These are phyloP conservation scores for Philotrypesis tridentata DNA, from an alignment of 1,140 invertebrate genomes.

Conservation along the genomic window DNA sequence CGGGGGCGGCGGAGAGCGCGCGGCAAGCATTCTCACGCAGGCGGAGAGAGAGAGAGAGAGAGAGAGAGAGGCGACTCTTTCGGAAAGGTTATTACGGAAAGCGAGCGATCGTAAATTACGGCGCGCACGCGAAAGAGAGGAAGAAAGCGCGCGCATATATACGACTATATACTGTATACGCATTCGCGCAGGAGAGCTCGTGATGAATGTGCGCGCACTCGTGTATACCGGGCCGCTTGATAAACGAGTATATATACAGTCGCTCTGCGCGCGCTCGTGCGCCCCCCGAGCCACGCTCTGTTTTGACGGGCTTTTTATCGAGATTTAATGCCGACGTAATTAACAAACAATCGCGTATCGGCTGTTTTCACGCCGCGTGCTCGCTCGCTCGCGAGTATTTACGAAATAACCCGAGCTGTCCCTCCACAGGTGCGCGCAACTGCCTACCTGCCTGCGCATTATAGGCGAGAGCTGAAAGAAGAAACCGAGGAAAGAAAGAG, in stretches of 20 bases:
- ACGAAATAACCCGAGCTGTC: too few relatives aligned
- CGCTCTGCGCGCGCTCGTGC: too few relatives aligned
- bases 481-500: neutral
- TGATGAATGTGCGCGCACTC: slow-evolving; percentile 41
- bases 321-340: slow-evolving; percentile 1
- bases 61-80: too few relatives aligned
- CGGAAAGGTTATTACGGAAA: slow-evolving; percentile 33
- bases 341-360: neutral
- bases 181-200: neutral
- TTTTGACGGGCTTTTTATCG: slow-evolving; percentile 10
- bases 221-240: neutral
- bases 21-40: neutral
- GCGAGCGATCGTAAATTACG: slow-evolving; percentile 33
- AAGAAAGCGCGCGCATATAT: neutral
- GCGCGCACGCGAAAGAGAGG: neutral
- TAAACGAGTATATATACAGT: slow-evolving; percentile 39
- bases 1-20: too few relatives aligned
- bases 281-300: neutral
- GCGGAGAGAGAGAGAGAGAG: too few relatives aligned
- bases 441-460: too few relatives aligned
- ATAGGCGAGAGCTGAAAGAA: neutral
- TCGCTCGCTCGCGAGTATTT: too few relatives aligned
- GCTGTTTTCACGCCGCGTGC: neutral
- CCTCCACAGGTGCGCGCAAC: too few relatives aligned
- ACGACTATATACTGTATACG: neutral